Conservation (phyloP, 1,140 invertebrate genomes). For the Colletes gigas region DNA sequence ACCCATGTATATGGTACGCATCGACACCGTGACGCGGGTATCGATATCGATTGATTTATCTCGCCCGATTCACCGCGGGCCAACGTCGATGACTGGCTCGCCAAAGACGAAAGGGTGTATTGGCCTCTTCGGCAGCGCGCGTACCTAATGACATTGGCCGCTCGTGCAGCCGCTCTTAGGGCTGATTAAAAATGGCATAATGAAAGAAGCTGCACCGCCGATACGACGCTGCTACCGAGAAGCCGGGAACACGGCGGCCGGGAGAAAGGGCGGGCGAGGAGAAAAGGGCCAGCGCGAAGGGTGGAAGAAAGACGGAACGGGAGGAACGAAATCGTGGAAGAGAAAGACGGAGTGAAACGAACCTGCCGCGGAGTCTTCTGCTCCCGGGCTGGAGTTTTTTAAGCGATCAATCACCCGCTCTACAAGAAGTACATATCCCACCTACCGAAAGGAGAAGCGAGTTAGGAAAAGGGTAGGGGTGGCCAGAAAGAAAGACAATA, state of each 20-base stretch:
- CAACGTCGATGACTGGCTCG: constrained; percentile 43
- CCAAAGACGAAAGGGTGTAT: constrained; percentile 35
- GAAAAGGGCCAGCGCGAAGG: constrained; percentile 1
- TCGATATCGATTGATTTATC: constrained; percentile 77
- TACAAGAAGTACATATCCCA: constrained; percentile 72
- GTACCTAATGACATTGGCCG: constrained; percentile 64
- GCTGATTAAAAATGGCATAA: constrained; percentile 79
- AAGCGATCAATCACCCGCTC: constrained; percentile 74
- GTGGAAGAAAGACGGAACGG: constrained; percentile 23
- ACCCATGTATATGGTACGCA: constrained; percentile 54
- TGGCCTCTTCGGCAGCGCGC: constrained; percentile 17
- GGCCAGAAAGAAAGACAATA: constrained; percentile 19
- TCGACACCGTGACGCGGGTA: constrained; percentile 67
- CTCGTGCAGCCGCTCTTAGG: constrained; percentile 51
- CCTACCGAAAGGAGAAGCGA: constrained; percentile 61
- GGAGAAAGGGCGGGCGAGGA: constrained; percentile 9
- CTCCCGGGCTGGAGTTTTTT: constrained; percentile 64
- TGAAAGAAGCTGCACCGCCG: constrained; percentile 69
- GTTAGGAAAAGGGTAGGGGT: constrained; percentile 24
- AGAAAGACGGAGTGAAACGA: constrained; percentile 31
- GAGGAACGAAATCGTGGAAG: constrained; percentile 11
- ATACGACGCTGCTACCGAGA: constrained; percentile 67
- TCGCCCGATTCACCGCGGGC: constrained; percentile 62
- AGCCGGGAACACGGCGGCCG: constrained; percentile 27
- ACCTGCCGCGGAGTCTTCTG: constrained; percentile 29